Conservation (phyloP, 2,888 invertebrate genomes). For the Phortica okadai region DNA sequence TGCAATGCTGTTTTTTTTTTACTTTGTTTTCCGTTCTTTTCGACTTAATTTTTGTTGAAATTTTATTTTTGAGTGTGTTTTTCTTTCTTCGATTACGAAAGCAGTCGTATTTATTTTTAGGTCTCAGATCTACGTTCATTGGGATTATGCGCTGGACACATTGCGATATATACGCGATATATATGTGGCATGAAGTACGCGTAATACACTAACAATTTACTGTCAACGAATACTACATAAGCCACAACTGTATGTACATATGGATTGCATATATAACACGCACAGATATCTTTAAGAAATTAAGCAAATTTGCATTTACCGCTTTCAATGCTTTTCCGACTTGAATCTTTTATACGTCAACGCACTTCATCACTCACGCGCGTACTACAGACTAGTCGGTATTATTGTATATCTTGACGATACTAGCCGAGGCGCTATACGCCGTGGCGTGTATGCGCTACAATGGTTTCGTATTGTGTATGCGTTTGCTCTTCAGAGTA, state of each 20-base stretch:
- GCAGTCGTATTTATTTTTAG: slow-evolving; percentile 56
- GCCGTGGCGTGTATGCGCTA: slow-evolving; percentile 21
- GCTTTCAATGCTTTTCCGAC: slow-evolving; percentile 50
- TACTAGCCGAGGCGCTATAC: background rate
- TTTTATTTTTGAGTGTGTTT: background rate
- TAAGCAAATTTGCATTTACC: slow-evolving; percentile 47
- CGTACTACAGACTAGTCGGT: slow-evolving; percentile 46
- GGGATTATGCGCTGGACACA: background rate
- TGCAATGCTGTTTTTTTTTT: no score
- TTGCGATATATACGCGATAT: no score
- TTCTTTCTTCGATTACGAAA: slow-evolving; percentile 56
- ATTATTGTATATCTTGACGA: slow-evolving; percentile 6
- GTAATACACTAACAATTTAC: no score
- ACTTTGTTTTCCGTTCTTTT: slow-evolving; percentile 43
- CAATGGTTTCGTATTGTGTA: background rate
- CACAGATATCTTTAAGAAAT: background rate
- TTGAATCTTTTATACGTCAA: slow-evolving; percentile 51
- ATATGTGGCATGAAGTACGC: slow-evolving; percentile 1
- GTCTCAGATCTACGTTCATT: slow-evolving; percentile 2
- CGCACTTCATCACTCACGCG: slow-evolving; percentile 70
- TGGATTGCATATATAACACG: slow-evolving; percentile 1
- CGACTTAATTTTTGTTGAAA: slow-evolving; percentile 36
- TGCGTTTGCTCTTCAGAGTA: no score
- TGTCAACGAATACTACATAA: no score
- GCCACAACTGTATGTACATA: background rate